A percentile compares a stretch with the other conserved stretches of the same genome.
Evolutionary conservation across 2,797 vertebrate genomes (phyloP).

Genomic region (Coregonus sp.): DNA sequence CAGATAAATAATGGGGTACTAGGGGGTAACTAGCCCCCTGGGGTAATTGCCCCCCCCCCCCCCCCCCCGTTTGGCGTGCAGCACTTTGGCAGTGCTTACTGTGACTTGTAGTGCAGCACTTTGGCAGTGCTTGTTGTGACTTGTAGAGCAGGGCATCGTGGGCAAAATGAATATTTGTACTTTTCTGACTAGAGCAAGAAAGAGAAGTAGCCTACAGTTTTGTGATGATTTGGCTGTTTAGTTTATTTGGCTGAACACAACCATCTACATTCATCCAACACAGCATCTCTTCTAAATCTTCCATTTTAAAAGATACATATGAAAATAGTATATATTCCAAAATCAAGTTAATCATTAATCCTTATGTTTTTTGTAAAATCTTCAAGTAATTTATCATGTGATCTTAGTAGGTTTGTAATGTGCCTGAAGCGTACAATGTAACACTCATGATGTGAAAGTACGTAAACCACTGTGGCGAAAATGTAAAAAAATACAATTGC

Average conservation of each 20-base stretch:
- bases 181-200: background rate
- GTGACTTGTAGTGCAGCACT: no score
- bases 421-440: background rate
- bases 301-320: background rate
- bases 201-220: no score
- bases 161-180: background rate
- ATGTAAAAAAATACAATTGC: background rate
- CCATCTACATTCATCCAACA: background rate
- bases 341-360: background rate
- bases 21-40: no score
- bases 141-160: no score
- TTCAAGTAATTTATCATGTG: background rate
- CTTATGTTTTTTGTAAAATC: background rate
- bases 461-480: background rate
- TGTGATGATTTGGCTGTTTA: constrained; percentile 7
- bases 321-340: background rate
- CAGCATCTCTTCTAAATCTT: background rate
- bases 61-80: no score
- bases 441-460: background rate
- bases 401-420: background rate
- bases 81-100: no score
- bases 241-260: constrained; percentile 48
- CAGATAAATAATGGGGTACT: no score
- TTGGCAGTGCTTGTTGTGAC: no score
- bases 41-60: no score